phyloP scores from a whole-genome alignment of 2,113 vertebrate genomes.

The Chaetorhynchus papuensis region DNA sequence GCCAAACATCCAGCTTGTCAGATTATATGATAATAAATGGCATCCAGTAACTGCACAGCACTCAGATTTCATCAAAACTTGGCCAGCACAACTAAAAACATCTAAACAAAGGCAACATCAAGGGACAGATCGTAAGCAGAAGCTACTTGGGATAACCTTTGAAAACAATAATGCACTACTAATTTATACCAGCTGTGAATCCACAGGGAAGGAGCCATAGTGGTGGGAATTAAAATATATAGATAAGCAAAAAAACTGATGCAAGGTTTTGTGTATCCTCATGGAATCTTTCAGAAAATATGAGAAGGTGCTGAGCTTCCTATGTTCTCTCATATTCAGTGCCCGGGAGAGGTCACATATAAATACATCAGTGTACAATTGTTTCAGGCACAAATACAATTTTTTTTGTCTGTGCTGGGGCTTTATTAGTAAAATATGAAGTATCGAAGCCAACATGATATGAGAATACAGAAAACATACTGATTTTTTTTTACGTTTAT shows the following conservation, averaged over 20 bases:
- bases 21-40: background rate
- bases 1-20: background rate
- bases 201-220: background rate
- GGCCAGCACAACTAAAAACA: background rate
- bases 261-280: background rate
- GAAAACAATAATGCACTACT: background rate
- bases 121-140: background rate
- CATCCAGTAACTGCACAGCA: background rate
- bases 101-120: slow-evolving; percentile 9
- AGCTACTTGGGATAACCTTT: background rate
- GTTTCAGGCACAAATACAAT: background rate
- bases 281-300: background rate
- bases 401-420: background rate
- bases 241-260: background rate
- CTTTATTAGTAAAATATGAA: background rate
- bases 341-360: background rate
- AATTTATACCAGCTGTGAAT: slow-evolving; percentile 19
- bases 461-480: background rate
- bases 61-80: background rate
- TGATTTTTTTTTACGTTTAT: background rate
- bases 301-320: background rate
- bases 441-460: background rate
- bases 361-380: background rate
- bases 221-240: slow-evolving; percentile 9
- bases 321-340: background rate